Base-by-base conservation (phyloP, 2,113 vertebrate genomes). In the Pseudopodoces humilis region DNA sequence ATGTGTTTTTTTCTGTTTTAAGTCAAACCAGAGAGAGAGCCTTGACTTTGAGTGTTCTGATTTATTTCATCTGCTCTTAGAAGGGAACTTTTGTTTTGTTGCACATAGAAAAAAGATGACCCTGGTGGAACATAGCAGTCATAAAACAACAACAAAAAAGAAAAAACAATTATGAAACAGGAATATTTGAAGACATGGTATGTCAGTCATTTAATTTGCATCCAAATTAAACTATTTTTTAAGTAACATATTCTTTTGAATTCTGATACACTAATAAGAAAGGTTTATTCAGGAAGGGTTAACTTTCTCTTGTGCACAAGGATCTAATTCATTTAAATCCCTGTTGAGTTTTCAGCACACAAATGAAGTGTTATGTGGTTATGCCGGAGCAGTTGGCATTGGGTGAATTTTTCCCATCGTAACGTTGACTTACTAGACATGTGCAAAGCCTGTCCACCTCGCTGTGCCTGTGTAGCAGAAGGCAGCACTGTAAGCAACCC, bases 321-420 rank as follows among this genome's bases (percentile, higher is more conserved):
- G 69, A 72, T 95, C 74, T 84, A 84, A 94, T 94, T 95, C 6
- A 72, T 84, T 89, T 94, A 91, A 96, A 87, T 94, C 81, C 78
- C 93, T 17, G 4, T 15, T 89, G 94, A 79, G 52, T 55, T 94
- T 95, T 81, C 84, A 85, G 81, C 53, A 55, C 67, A 72, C 25
- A 90, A 79, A 90, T 67, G 67, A 92, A 94, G 88, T 88, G 88
- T 93, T 96, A 80, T 39, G 58, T 1, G 1, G 77, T 68, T 69
- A 39, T 71, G 31, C 77, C 71, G 62, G 60, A 91, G 77, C 86
- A 86, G 69, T 96, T 95, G 86, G 86, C 81, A 30, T 53, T 86
- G 91, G 47, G 46, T 64, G 62, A 43, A 33, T 82, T 92, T 97
- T 96, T 92, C 81, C 93, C 53, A 41, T 95, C 25, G 12, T 85